Base-by-base conservation (phyloP, 2,888 invertebrate species). In the Odontomyia ornata region DNA sequence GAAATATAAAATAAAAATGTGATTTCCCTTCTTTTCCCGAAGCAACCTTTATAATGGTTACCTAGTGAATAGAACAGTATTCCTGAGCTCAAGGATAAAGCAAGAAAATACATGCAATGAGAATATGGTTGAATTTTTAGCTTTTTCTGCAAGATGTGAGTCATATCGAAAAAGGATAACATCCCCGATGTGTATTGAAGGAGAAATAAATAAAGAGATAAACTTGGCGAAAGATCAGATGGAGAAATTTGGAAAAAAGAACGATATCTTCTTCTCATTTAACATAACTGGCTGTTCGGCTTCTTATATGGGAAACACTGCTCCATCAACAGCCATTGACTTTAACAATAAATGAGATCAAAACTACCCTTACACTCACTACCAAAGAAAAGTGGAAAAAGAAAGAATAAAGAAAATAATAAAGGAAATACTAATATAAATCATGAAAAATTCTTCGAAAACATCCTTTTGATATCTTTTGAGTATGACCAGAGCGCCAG, bases 141-240 rank as follows among this genome's bases (percentile, higher is more conserved):
- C 62, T 62, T 62, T 25, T 13, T 62, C 2, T 27, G 9, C 57
- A 62, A 27, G n/a, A 62, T 27, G 23, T 11, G 27, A 62, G 13
- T 23, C 15, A 27, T 62, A 23, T 62, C 36, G 36, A 25, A 3
- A 57, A 62, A 62, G 62, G 28, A 62, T 62, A 23, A 62, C 27
- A 25, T 62, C 27, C 28, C 9, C 23, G 27, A 62, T 62, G n/a
- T 25, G 62, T 27, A 27, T 15, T 62, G 62, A 25, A 27, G 27
- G 27, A 27, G 4, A 62, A 25, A 62, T 62, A 62, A 62, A 62
- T 62, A 62, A 62, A 62, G 27, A 27, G 27, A 62, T 62, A 62
- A 27, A 27, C 27, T 15, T 57, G 21, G 21, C 52, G 62, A 27
- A 36, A 11, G 25, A 62, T 62, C 62, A 62, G 62, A 57, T 18